These are phyloP conservation scores for Notospermus geniculatus DNA, from an alignment of 1,140 invertebrate genomes.

Conservation along the genomic window DNA sequence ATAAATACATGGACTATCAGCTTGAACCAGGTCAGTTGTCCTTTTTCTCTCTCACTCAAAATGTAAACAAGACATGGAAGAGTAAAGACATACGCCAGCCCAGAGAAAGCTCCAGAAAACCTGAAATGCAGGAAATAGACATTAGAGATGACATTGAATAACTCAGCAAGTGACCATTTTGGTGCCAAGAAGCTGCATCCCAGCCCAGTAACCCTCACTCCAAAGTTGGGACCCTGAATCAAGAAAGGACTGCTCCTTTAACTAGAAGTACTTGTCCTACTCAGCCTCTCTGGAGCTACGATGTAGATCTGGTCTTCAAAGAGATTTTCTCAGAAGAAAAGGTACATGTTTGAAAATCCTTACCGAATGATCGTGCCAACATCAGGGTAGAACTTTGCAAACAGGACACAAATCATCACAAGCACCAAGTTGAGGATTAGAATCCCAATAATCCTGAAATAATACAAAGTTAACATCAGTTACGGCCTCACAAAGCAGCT, in stretches of 20 bases:
- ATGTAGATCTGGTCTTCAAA: no score
- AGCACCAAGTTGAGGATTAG: constrained; percentile 56
- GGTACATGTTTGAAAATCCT: no score
- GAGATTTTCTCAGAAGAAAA: no score
- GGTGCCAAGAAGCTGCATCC: no score
- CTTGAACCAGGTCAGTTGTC: constrained; percentile 61
- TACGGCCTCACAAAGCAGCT: no score
- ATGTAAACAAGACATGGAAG: constrained; percentile 77
- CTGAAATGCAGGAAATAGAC: constrained; percentile 59
- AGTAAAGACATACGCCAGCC: constrained; percentile 83
- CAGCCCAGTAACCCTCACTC: no score
- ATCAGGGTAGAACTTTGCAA: constrained; percentile 80
- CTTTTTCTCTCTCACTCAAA: constrained; percentile 63
- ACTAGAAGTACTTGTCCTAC: no score
- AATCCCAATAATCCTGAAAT: constrained; percentile 56
- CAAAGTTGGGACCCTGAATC: no score
- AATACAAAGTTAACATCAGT: no score
- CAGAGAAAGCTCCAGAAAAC: constrained; percentile 83
- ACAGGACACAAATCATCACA: constrained; percentile 70
- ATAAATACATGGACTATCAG: constrained; percentile 64
- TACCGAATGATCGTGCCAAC: constrained; percentile 85
- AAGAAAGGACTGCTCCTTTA: no score
- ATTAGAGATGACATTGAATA: not conserved
- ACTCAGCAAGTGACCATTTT: no score
- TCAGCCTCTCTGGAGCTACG: no score